Percentiles rank a stretch among this genome's conserved stretches.
These are phyloP conservation scores for Tenthredo scrophulariae DNA, from an alignment of 2,888 invertebrate species.

Conservation along the genomic window DNA sequence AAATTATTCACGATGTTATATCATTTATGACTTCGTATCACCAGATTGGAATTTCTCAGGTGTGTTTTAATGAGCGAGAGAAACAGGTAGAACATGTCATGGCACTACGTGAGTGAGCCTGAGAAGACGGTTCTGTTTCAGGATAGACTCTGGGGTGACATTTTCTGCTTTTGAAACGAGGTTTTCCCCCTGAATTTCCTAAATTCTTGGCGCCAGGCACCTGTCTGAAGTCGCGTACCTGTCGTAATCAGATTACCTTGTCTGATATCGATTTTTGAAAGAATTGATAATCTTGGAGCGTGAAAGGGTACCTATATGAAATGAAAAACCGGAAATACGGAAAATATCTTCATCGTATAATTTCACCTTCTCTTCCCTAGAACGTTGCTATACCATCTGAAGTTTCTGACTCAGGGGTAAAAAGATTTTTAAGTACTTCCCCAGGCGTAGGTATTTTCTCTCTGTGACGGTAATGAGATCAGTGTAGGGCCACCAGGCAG, in stretches of 20 bases:
- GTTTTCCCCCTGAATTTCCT: not conserved
- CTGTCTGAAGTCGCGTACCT: not conserved
- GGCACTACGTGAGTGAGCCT: not conserved
- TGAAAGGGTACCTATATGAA: too few species aligned
- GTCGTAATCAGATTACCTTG: not conserved
- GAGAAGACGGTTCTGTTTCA: not conserved
- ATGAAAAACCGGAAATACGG: not conserved
- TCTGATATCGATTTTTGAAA: not conserved
- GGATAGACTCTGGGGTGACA: not conserved
- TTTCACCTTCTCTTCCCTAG: not conserved
- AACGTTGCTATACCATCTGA: not conserved
- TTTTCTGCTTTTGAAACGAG: not conserved
- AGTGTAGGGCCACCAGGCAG: constrained; percentile 63
- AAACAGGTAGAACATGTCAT: not conserved
- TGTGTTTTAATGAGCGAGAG: not conserved
- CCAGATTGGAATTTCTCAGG: not conserved
- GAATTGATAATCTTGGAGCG: not conserved
- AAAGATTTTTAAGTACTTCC: not conserved
- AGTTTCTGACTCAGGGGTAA: constrained; percentile 5
- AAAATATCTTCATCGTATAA: not conserved
- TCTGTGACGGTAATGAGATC: constrained; percentile 69
- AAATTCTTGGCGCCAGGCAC: not conserved
- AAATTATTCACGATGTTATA: not conserved
- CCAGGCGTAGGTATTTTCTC: constrained; percentile 20
- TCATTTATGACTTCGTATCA: not conserved